A percentile compares a stretch with the other conserved stretches of the same genome.
Conservation (phyloP, 2,888 invertebrate species). For the Notodonta ziczac region DNA sequence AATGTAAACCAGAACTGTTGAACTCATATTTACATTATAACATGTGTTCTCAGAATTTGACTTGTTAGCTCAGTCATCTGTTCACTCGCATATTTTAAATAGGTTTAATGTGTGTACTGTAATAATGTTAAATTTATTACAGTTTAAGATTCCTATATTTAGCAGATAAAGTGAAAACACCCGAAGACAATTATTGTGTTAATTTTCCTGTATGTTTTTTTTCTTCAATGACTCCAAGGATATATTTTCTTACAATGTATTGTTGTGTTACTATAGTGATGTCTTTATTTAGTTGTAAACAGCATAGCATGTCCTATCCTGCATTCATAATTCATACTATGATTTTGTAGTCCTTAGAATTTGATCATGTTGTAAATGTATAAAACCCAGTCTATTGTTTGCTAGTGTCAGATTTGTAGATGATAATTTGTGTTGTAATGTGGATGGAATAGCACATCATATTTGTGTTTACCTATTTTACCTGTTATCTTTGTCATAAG, state of each 20-base stretch:
- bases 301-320: slow-evolving; percentile 31
- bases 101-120: slow-evolving; percentile 1
- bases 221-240: neutral
- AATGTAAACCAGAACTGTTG: slow-evolving; percentile 42
- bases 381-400: no score
- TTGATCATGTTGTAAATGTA: neutral
- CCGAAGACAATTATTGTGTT: neutral
- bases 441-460: neutral
- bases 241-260: neutral
- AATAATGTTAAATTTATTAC: neutral
- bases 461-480: neutral
- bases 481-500: no score
- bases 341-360: slow-evolving; percentile 1
- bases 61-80: slow-evolving; percentile 53
- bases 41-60: slow-evolving; percentile 64
- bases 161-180: neutral
- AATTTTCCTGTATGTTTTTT: slow-evolving; percentile 11
- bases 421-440: no score
- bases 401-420: no score
- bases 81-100: slow-evolving; percentile 52
- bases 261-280: neutral
- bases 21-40: slow-evolving; percentile 61
- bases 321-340: slow-evolving; percentile 5
- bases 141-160: neutral
- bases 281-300: slow-evolving; percentile 11